A percentile compares a stretch with the other conserved stretches of the same genome.
phyloP scores from a whole-genome alignment of 2,113 vertebrate species.

The Pseudopipra pipra region DNA sequence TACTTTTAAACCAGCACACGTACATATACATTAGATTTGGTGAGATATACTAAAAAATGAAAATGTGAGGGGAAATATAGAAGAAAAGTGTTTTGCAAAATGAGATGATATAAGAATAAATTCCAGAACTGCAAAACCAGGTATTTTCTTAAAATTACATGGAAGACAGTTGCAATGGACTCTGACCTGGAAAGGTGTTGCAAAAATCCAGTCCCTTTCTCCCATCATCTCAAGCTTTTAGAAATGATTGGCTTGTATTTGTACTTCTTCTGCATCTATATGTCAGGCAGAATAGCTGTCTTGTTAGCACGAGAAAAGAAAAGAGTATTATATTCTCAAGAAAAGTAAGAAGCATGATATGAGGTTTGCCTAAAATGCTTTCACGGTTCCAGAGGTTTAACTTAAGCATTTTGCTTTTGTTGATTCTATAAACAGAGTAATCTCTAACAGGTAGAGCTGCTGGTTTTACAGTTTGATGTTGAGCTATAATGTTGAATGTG shows the following conservation, averaged over 20 bases:
- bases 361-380: background rate
- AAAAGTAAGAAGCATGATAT: background rate
- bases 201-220: background rate
- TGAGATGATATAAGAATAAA: background rate
- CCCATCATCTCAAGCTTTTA: background rate
- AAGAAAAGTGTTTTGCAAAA: background rate
- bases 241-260: background rate
- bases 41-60: background rate
- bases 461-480: background rate
- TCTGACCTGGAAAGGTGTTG: background rate
- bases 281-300: background rate
- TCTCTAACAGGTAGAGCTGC: background rate
- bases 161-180: background rate
- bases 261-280: background rate
- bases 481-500: background rate
- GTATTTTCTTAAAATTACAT: background rate
- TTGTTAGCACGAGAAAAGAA: constrained; percentile 10
- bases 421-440: background rate
- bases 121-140: background rate
- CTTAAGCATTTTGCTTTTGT: background rate
- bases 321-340: background rate
- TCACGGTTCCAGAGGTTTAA: constrained; percentile 17
- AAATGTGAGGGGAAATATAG: background rate
- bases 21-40: background rate
- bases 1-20: too few relatives aligned